Evolutionary conservation across 2,797 vertebrate genomes (phyloP).

Genomic region (Pseudochirops cupreus): DNA sequence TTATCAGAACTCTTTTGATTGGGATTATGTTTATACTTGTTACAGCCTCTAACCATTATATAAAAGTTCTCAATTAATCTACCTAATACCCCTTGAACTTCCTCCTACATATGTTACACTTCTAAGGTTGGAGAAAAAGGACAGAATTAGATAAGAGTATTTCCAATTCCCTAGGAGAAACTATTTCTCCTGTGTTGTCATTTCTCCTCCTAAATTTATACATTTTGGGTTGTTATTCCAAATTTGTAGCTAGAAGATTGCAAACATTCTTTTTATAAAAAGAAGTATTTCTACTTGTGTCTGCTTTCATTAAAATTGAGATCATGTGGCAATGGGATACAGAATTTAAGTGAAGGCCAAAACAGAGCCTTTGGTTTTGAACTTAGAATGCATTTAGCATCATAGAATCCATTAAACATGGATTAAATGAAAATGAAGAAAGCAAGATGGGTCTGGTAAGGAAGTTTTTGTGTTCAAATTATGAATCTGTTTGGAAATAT

Average conservation of each 20-base stretch:
- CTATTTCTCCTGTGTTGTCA: neutral
- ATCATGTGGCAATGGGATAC: constrained; percentile 4
- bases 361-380: constrained; percentile 32
- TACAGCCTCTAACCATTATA: neutral
- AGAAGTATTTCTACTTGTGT: neutral
- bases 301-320: neutral
- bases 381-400: constrained; percentile 18
- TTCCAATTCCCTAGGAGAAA: constrained; percentile 51
- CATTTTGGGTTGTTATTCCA: constrained; percentile 59
- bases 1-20: constrained; percentile 46
- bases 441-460: constrained; percentile 27
- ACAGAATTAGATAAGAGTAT: constrained; percentile 46
- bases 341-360: constrained; percentile 50
- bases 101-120: constrained; percentile 44
- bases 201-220: constrained; percentile 32
- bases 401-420: constrained; percentile 44
- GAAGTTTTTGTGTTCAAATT: constrained; percentile 53
- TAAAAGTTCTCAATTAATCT: neutral
- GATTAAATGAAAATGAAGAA: constrained; percentile 43
- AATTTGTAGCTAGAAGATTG: constrained; percentile 53
- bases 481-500: constrained; percentile 4
- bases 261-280: constrained; percentile 6
- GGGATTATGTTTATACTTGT: neutral
- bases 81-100: constrained; percentile 42
- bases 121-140: constrained; percentile 39